Evolutionary conservation across 2,888 invertebrate species (phyloP).

Genomic region (Campaea margaritaria): DNA sequence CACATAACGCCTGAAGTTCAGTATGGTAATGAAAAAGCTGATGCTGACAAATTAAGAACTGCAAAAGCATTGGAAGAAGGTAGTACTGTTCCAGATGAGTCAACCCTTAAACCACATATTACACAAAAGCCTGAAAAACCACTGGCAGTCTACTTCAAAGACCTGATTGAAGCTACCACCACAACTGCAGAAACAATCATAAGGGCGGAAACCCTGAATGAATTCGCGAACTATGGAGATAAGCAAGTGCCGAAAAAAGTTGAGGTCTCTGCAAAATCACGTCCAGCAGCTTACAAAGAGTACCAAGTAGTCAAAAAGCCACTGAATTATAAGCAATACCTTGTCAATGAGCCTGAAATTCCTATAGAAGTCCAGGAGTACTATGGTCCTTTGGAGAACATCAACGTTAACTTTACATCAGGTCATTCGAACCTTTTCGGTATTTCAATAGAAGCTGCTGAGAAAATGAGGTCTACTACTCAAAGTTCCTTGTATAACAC

Average conservation of each 20-base stretch:
- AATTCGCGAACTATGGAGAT: conserved; percentile 59
- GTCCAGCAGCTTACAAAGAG: conserved; percentile 47
- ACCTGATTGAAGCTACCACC: conserved; percentile 55
- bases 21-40: conserved; percentile 80
- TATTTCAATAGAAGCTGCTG: conserved; percentile 86
- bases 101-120: conserved; percentile 77
- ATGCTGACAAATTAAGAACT: conserved; percentile 65
- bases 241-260: conserved; percentile 53
- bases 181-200: conserved; percentile 60
- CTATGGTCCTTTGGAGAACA: conserved; percentile 48
- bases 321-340: conserved; percentile 40
- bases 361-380: conserved; percentile 58
- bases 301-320: conserved; percentile 36
- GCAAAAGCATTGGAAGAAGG: conserved; percentile 62
- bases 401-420: conserved; percentile 80
- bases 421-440: conserved; percentile 87
- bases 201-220: conserved; percentile 66
- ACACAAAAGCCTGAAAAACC: conserved; percentile 80
- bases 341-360: conserved; percentile 45
- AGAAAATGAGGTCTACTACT: conserved; percentile 79
- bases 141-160: conserved; percentile 72
- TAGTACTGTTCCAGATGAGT: conserved; percentile 56
- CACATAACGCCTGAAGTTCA: conserved; percentile 81
- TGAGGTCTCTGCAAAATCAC: conserved; percentile 45
- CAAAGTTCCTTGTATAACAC: conserved; percentile 80